Evolutionary conservation across 2,797 vertebrate species (phyloP), one percentile per base, ranked within the genome.

Genomic region (Muraenolepis orangiensis): DNA sequence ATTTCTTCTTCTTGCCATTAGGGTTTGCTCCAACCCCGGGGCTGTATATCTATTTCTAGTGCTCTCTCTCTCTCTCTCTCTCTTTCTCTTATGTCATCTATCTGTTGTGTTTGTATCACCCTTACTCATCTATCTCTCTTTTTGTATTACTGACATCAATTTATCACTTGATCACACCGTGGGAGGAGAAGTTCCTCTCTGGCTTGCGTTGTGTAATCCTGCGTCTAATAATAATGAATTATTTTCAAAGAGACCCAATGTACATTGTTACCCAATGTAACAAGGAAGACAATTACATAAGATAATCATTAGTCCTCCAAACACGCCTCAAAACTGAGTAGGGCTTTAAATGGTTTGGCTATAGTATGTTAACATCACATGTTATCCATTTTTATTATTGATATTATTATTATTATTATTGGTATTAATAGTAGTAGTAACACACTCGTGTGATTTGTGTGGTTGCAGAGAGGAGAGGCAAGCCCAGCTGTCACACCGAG

Each of bases 381-480:
- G 32, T n/a, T 34, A 34, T 34, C 7, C 32, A 34, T 8, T 3
- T 34, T 3, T 8, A 34, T 3, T 34, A 34, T 34, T 34, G 3
- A 8, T 34, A 34, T 34, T 34, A 34, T 3, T 34, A 34, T 34
- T 34, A 34, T 34, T 3, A 34, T 34, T 34, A 8, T 3, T 34
- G 8, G 32, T 34, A 34, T 34, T 34, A 34, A 4, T 3, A 34
- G 3, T 34, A 8, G 32, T 34, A 34, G 32, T 57, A 57, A 57
- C 51, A 57, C 51, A 23, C 7, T n/a, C 4, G 1, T 83, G 64
- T 72, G 34, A 70, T 81, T 66, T 88, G 13, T 75, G 28, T 83
- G 57, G 8, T 89, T 92, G 75, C 87, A 94, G 92, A 90, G 72
- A 91, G 83, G 77, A 88, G 86, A 77, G 76, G 75, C 71, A 88